Evolutionary conservation across 2,797 vertebrate species (phyloP).

Genomic region (Anguilla megastoma): DNA sequence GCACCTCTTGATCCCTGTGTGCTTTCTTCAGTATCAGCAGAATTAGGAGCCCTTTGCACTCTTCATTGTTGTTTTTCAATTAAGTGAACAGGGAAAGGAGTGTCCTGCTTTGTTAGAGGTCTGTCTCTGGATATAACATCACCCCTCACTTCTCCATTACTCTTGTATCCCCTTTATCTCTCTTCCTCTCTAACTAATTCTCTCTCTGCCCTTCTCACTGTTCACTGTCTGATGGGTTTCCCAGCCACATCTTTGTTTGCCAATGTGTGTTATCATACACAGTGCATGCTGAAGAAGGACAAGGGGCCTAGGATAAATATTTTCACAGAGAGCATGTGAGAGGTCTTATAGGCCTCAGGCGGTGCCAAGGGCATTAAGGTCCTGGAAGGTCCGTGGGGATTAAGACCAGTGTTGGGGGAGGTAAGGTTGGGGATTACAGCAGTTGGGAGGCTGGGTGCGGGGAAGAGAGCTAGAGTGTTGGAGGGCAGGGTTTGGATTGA

Average conservation of each 20-base stretch:
- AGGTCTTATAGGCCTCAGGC: constrained; percentile 37
- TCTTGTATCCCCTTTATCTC: neutral
- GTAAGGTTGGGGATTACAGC: constrained; percentile 28
- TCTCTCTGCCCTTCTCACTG: neutral
- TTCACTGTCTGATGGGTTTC: constrained; percentile 17
- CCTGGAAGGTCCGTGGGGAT: neutral
- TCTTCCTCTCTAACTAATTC: neutral
- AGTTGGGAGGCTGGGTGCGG: neutral
- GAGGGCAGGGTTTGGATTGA: too few relatives aligned
- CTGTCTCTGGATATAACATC: constrained; percentile 11
- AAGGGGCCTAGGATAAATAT: constrained; percentile 57
- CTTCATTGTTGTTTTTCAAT: constrained; percentile 42
- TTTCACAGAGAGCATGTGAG: constrained; percentile 58
- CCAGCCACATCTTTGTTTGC: constrained; percentile 36
- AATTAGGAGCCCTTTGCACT: constrained; percentile 44
- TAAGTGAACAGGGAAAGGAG: constrained; percentile 36
- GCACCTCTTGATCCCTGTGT: constrained; percentile 13
- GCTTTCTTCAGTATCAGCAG: constrained; percentile 53
- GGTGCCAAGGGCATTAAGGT: neutral
- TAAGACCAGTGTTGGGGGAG: neutral
- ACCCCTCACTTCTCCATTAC: neutral
- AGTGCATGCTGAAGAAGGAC: constrained; percentile 39
- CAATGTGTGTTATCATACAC: constrained; percentile 46
- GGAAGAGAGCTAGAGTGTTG: too few relatives aligned
- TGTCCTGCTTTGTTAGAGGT: constrained; percentile 24